These are phyloP conservation scores for Nanger granti DNA, from an alignment of 2,113 vertebrate species.

Conservation along the genomic window DNA sequence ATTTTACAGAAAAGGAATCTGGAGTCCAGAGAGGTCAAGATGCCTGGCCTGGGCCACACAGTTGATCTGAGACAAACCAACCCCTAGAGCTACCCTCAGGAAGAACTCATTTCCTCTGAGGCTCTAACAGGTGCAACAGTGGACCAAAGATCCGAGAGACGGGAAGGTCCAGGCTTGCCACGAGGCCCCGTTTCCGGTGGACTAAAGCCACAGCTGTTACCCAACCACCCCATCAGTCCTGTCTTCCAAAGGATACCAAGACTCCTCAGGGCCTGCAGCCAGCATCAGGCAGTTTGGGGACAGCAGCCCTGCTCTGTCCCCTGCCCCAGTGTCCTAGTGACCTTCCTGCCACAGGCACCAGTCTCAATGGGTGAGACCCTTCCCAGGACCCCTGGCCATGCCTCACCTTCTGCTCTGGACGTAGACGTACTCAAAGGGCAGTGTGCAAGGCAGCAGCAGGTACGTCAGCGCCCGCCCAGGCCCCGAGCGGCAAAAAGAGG, in stretches of 20 bases:
- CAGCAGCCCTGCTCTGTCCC: background rate
- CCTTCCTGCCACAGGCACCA: background rate
- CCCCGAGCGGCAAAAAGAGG: background rate
- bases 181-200: rapidly evolving
- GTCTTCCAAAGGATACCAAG: background rate
- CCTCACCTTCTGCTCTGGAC: constrained; percentile 39
- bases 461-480: background rate
- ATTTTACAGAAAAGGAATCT: background rate
- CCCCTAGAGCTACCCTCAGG: background rate
- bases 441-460: constrained; percentile 19
- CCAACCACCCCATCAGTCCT: rapidly evolving
- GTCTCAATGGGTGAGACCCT: background rate
- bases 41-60: background rate
- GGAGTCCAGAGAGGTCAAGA: background rate
- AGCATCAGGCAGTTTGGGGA: rapidly evolving
- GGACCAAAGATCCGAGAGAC: background rate
- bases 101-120: background rate
- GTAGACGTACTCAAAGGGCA: constrained; percentile 39
- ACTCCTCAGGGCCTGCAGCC: background rate
- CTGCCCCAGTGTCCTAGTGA: rapidly evolving
- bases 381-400: background rate
- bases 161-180: background rate
- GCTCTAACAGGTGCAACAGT: background rate
- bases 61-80: background rate
- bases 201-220: rapidly evolving